Conservation (phyloP, 2,888 invertebrate species). For the Yponomeuta evonymella region DNA sequence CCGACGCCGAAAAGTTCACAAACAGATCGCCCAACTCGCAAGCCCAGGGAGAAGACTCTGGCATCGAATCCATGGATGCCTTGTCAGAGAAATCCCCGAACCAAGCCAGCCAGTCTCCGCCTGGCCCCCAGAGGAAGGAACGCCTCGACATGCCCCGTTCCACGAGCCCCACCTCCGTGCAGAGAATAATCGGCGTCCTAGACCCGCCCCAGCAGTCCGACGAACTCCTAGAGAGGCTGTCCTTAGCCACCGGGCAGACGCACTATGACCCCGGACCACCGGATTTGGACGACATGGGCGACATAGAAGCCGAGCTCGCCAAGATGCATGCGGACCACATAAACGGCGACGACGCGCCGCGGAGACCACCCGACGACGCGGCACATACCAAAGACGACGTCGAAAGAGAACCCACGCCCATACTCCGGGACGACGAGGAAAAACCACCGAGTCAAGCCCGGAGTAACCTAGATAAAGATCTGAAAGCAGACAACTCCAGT, state of each 20-base stretch:
- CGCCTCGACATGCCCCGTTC: slow-evolving; percentile 62
- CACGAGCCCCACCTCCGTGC: slow-evolving; percentile 60
- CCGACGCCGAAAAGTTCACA: slow-evolving; percentile 52
- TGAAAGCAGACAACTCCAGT: slow-evolving; percentile 10
- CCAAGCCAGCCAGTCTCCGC: slow-evolving; percentile 86
- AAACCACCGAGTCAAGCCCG: slow-evolving; percentile 22
- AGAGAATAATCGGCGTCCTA: slow-evolving; percentile 64
- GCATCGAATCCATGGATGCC: slow-evolving; percentile 95
- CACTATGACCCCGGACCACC: slow-evolving; percentile 54
- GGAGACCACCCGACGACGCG: slow-evolving; percentile 32
- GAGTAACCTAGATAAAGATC: not conserved
- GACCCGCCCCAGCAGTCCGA: slow-evolving; percentile 49
- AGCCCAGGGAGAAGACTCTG: slow-evolving; percentile 89
- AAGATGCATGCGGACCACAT: slow-evolving; percentile 77
- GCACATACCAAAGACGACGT: slow-evolving; percentile 28
- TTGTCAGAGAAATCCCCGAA: slow-evolving; percentile 94
- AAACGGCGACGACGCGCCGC: slow-evolving; percentile 53
- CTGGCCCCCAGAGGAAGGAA: slow-evolving; percentile 63
- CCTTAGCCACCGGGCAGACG: slow-evolving; percentile 32
- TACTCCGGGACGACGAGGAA: slow-evolving; percentile 38
- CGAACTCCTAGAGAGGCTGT: slow-evolving; percentile 47
- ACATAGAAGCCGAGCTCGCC: slow-evolving; percentile 82
- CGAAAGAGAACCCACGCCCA: slow-evolving; percentile 50
- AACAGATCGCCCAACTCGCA: slow-evolving; percentile 68
- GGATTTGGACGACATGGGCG: slow-evolving; percentile 74